A percentile compares a stretch with the other conserved stretches of the same genome.
phyloP scores from a whole-genome alignment of 2,888 invertebrate genomes.

The Xestoiulus laeticollis region DNA sequence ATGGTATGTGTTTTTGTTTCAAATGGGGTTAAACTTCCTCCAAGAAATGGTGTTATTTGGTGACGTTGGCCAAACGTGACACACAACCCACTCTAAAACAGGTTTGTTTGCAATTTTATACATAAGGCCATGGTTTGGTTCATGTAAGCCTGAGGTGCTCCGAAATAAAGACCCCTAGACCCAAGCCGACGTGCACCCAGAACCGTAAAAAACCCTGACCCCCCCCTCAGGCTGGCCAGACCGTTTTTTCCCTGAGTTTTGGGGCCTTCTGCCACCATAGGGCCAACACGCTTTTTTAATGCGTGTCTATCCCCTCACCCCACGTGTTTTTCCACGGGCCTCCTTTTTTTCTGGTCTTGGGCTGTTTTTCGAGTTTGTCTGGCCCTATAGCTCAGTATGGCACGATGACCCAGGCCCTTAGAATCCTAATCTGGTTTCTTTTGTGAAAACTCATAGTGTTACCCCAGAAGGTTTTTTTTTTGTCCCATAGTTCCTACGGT shows the following conservation, averaged over 20 bases:
- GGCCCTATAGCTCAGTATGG: neutral
- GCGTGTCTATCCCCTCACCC: neutral
- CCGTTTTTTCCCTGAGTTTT: neutral
- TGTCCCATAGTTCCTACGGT: neutral
- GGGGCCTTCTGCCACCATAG: neutral
- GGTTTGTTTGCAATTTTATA: neutral
- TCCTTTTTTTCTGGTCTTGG: neutral
- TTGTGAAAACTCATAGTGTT: neutral
- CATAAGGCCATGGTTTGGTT: neutral
- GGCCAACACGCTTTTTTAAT: neutral
- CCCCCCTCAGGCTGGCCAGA: neutral
- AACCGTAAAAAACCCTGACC: neutral
- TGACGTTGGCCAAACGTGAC: neutral
- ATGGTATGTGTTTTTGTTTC: too few relatives aligned
- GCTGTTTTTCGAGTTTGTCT: neutral
- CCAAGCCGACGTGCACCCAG: neutral
- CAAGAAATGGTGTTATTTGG: neutral
- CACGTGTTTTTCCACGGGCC: constrained; percentile 9
- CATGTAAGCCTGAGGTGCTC: neutral
- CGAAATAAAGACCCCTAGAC: neutral
- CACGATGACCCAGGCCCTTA: neutral
- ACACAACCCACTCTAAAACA: neutral
- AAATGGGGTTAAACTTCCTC: neutral
- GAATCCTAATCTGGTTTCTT: constrained; percentile 27
- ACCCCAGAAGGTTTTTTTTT: neutral